A percentile compares a stretch with the other conserved stretches of the same genome.
Conservation (phyloP, 2,797 vertebrate species). For the Channallabes apus region DNA sequence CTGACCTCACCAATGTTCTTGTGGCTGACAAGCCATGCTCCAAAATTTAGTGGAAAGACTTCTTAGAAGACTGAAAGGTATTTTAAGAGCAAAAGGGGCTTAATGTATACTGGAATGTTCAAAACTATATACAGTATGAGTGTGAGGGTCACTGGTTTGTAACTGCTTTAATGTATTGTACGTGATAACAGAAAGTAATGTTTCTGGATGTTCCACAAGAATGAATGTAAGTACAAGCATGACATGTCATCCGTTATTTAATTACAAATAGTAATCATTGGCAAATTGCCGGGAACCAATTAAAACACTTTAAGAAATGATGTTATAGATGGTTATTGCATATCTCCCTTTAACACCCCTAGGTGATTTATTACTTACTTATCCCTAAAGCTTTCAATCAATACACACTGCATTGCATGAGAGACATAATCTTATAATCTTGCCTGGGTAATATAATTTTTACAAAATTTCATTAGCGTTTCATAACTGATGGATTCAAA, state of each 20-base stretch:
- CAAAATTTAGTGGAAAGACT: background rate
- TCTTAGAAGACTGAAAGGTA: background rate
- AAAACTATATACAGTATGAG: background rate
- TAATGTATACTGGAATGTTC: background rate
- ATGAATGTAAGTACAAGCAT: background rate
- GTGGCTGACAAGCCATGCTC: background rate
- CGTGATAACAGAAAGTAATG: background rate
- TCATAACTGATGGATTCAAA: background rate
- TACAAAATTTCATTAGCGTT: background rate
- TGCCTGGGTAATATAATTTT: background rate
- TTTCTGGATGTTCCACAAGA: background rate
- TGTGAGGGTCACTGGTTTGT: background rate
- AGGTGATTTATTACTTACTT: background rate
- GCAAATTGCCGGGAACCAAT: background rate
- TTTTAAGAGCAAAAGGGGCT: background rate
- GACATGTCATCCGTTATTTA: background rate
- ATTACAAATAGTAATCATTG: background rate
- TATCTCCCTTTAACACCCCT: background rate
- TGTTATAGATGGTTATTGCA: background rate
- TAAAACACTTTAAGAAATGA: background rate
- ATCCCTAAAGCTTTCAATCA: conserved; percentile 1
- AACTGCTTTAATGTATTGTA: background rate
- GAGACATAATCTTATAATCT: conserved; percentile 2
- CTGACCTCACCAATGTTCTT: background rate
- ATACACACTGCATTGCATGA: background rate